phyloP scores from a whole-genome alignment of 2,888 invertebrate genomes.

The Synergus itoensis region DNA sequence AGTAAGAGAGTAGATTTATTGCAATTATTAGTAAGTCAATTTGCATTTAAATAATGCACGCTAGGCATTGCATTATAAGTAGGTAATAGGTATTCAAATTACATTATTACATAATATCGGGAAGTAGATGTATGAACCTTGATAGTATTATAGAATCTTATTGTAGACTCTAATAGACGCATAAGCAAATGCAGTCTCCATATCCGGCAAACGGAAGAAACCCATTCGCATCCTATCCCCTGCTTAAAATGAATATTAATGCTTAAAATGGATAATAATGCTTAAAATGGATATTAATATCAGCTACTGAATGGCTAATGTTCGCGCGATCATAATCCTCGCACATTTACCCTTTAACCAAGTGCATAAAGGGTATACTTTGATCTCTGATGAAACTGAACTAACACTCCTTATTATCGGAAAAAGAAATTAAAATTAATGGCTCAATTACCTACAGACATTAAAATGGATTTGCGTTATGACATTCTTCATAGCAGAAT shows the following conservation, averaged over 20 bases:
- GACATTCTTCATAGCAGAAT: background rate
- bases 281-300: too few species aligned
- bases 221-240: conserved; percentile 50
- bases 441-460: background rate
- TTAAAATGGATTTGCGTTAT: background rate
- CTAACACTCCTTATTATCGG: background rate
- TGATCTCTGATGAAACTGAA: background rate
- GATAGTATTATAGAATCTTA: too few species aligned
- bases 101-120: too few species aligned
- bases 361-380: background rate
- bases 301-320: conserved; percentile 71
- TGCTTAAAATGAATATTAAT: conserved; percentile 71
- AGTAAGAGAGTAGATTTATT: too few species aligned
- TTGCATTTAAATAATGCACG: too few species aligned
- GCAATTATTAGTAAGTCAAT: too few species aligned
- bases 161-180: background rate
- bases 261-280: conserved; percentile 26
- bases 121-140: too few species aligned
- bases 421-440: conserved; percentile 9
- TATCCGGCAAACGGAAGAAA: conserved; percentile 5
- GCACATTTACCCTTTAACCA: conserved; percentile 40
- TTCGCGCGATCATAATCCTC: conserved; percentile 58
- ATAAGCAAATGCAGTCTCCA: conserved; percentile 15
- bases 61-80: too few species aligned
- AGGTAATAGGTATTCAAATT: too few species aligned